These are phyloP conservation scores for Melanotaenia boesemani DNA, from an alignment of 2,797 vertebrate genomes.

Conservation along the genomic window DNA sequence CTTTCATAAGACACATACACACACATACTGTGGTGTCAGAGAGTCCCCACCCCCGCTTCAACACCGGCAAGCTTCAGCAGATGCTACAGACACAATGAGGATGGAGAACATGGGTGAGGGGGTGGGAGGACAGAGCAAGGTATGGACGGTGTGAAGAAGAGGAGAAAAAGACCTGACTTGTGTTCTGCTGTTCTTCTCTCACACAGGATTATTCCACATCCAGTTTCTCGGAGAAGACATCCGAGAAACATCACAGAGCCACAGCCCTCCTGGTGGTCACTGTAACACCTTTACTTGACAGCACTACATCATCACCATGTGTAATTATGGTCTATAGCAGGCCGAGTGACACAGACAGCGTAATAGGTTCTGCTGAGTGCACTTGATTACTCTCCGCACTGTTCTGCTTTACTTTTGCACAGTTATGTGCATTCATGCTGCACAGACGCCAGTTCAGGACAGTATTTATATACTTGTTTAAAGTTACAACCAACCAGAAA, in stretches of 20 bases:
- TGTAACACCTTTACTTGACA: constrained; percentile 29
- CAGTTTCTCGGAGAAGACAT: constrained; percentile 62
- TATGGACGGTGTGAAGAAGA: constrained; percentile 12
- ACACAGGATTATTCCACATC: constrained; percentile 68
- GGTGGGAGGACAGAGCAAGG: constrained; percentile 21
- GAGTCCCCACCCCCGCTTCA: constrained; percentile 76
- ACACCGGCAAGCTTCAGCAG: constrained; percentile 65
- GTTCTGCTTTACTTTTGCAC: constrained; percentile 48
- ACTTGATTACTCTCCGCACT: constrained; percentile 41
- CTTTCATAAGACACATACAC: constrained; percentile 60
- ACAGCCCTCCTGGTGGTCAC: constrained; percentile 55
- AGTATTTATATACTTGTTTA: no score
- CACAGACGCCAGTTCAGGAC: constrained; percentile 25
- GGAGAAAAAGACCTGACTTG: constrained; percentile 25
- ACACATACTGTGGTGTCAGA: constrained; percentile 61
- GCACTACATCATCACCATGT: constrained; percentile 60
- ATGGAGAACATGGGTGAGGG: constrained; percentile 47
- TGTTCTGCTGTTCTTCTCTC: constrained; percentile 50
- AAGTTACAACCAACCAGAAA: no score
- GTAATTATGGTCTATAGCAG: constrained; percentile 47
- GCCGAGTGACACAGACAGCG: constrained; percentile 50
- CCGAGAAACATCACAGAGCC: constrained; percentile 50
- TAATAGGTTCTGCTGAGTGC: constrained; percentile 56
- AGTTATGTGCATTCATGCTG: constrained; percentile 45
- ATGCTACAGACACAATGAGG: constrained; percentile 72